Evolutionary conservation across 2,113 vertebrate species (phyloP).

Genomic region (Sterna hirundo): DNA sequence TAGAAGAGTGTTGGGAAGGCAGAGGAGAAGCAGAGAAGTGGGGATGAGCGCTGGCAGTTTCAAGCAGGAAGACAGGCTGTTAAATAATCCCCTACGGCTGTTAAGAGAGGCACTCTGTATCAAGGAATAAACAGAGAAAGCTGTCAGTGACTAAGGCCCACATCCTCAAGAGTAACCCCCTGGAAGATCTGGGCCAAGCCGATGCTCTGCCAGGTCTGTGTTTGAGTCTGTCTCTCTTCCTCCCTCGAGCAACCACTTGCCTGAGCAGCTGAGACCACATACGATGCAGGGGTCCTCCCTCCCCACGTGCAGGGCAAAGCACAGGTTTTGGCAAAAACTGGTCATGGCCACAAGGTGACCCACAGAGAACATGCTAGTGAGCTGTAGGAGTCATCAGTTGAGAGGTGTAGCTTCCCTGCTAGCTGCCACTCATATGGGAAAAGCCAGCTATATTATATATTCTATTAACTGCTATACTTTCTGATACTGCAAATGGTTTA

Average conservation of each 20-base stretch:
- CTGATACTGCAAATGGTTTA: not conserved
- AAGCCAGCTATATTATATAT: not conserved
- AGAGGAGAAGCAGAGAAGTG: not conserved
- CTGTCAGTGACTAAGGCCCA: not conserved
- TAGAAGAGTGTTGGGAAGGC: not conserved
- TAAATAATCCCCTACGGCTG: not conserved
- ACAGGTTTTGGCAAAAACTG: not conserved
- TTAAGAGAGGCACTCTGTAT: not conserved
- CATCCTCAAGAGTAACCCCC: not conserved
- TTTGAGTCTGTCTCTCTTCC: not conserved
- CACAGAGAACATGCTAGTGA: not conserved
- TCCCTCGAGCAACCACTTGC: not conserved
- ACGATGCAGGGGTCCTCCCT: accelerated
- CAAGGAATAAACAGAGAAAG: not conserved
- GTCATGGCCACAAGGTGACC: not conserved
- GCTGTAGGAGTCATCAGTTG: not conserved
- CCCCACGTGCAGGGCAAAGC: not conserved
- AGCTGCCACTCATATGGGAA: accelerated
- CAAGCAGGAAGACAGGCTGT: not conserved
- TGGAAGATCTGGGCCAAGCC: accelerated
- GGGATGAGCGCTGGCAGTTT: not conserved
- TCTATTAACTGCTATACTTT: not conserved
- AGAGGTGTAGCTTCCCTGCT: not conserved
- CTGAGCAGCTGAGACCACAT: not conserved
- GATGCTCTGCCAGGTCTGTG: not conserved